Conservation (phyloP, 2,797 vertebrate genomes). For the Otus scops region DNA sequence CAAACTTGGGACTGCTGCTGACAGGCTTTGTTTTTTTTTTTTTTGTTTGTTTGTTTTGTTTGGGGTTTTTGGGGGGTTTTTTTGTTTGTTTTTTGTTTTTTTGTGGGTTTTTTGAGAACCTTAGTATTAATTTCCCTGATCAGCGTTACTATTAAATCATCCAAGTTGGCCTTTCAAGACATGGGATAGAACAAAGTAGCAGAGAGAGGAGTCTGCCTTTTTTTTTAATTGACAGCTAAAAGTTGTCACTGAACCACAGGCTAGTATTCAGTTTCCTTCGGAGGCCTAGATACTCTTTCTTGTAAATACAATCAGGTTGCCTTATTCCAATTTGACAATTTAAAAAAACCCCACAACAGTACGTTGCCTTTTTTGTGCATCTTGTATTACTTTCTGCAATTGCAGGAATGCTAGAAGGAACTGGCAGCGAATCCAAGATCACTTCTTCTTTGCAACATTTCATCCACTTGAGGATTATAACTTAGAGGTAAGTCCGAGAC, state of each 20-base stretch:
- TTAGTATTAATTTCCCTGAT: not conserved
- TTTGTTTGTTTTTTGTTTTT: no score
- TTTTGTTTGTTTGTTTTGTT: no score
- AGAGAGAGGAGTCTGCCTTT: not conserved
- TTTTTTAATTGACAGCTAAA: not conserved
- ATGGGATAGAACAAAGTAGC: not conserved
- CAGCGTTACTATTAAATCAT: not conserved
- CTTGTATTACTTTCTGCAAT: not conserved
- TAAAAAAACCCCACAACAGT: not conserved
- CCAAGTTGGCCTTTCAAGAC: not conserved
- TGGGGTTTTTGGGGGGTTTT: no score
- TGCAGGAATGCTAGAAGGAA: slow-evolving; percentile 92
- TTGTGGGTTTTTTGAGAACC: not conserved
- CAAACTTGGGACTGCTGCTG: not conserved
- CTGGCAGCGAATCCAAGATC: slow-evolving; percentile 93
- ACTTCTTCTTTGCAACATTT: slow-evolving; percentile 92
- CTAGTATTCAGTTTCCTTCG: not conserved
- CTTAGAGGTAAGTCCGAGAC: slow-evolving; percentile 81
- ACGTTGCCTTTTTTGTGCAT: rapidly evolving
- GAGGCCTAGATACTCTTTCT: not conserved
- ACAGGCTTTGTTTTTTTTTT: no score
- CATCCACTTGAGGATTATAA: slow-evolving; percentile 89
- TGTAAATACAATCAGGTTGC: not conserved
- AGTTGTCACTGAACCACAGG: not conserved
- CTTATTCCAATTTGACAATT: not conserved